These are phyloP conservation scores for Genyomyrus donnyi DNA, from an alignment of 2,113 vertebrate species.

Conservation along the genomic window DNA sequence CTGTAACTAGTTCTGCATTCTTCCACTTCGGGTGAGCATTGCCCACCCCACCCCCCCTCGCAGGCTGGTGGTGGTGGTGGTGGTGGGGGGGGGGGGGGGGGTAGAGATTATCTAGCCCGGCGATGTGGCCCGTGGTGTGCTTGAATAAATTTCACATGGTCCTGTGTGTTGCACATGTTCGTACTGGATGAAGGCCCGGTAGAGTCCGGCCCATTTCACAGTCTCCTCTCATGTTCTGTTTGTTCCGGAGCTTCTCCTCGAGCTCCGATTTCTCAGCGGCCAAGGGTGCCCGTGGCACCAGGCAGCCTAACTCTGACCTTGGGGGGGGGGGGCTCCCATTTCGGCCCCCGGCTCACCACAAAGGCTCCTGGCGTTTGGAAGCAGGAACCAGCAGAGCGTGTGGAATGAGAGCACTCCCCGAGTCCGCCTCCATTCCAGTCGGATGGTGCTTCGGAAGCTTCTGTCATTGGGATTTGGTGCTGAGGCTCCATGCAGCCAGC, in stretches of 20 bases:
- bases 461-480: background rate
- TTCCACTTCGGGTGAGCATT: background rate
- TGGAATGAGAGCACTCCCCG: background rate
- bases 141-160: background rate
- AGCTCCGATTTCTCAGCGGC: background rate
- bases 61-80: background rate
- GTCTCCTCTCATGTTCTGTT: background rate
- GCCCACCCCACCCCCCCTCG: background rate
- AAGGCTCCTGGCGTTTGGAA: background rate
- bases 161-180: background rate
- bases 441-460: background rate
- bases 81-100: background rate
- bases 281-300: background rate
- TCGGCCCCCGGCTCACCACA: background rate
- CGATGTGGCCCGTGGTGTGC: background rate
- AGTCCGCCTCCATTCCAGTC: background rate
- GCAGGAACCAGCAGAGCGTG: background rate
- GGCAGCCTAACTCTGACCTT: conserved; percentile 12
- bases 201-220: background rate
- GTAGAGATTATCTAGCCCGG: background rate
- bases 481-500: background rate
- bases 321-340: background rate
- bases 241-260: background rate
- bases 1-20: background rate
- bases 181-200: background rate